These are phyloP conservation scores for Dicrurus megarhynchus DNA, from an alignment of 2,113 vertebrate genomes.

Conservation along the genomic window DNA sequence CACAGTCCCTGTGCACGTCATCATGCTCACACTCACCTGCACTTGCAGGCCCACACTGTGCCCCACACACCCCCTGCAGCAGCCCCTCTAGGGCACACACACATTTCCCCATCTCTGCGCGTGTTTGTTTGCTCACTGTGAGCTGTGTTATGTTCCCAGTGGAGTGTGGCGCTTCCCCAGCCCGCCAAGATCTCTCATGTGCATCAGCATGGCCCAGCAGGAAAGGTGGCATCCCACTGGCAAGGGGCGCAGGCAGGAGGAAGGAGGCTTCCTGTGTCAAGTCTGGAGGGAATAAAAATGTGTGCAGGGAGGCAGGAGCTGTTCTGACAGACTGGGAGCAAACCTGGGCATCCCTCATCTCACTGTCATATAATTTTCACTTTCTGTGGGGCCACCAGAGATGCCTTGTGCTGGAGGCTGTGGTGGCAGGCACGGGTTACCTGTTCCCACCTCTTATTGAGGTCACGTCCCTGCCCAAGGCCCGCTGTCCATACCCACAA, in stretches of 20 bases:
- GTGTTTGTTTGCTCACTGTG: background rate
- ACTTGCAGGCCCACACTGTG: rapidly evolving
- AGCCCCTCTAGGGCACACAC: rapidly evolving
- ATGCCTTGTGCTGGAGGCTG: background rate
- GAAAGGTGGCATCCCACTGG: background rate
- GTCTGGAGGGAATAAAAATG: background rate
- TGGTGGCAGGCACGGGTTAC: background rate
- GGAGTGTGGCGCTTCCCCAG: background rate
- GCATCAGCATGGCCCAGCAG: background rate
- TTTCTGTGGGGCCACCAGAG: background rate
- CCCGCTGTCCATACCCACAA: rapidly evolving
- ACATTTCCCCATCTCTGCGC: rapidly evolving
- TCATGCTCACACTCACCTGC: background rate
- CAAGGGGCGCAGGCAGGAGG: background rate
- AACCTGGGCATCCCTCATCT: background rate
- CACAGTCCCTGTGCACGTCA: background rate
- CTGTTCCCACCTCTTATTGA: rapidly evolving
- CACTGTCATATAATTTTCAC: background rate
- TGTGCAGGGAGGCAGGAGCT: background rate
- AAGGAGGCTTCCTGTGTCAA: rapidly evolving
- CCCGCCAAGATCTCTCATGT: background rate
- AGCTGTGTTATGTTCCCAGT: background rate
- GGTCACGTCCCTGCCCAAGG: background rate
- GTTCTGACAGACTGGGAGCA: background rate
- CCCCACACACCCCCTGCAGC: rapidly evolving